Base-by-base conservation (phyloP, 30 jellyfish, hydroid and myxozoan species). In the Nemopilema nomurai region DNA sequence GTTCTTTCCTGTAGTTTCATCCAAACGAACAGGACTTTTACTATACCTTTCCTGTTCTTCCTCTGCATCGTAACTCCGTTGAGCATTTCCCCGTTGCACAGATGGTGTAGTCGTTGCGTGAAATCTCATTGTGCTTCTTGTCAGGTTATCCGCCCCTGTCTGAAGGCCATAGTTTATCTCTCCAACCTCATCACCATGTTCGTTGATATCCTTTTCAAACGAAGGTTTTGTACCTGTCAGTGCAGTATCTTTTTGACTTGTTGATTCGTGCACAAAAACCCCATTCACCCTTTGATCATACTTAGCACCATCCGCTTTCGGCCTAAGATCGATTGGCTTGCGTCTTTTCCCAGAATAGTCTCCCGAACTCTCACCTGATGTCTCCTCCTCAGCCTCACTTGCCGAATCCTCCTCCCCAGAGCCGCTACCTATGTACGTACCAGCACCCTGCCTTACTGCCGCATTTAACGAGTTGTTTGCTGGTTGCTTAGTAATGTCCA, bases 401-500 rank as follows among this genome's bases (percentile, higher is more conserved):
- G 16, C 77, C 0, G 75, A 31, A 8, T 18, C 51, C 17, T 57
- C 76, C 13, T 9, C 86, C 1, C 76, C 75, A 13, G 76, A 76
- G 28, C 66, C 76, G 18, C 16, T 18, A 8, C 26, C 66, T 1
- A 63, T 24, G 18, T 51, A 4, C 4, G 26, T 62, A 51, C 31
- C 25, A 8, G 29, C 72, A 63, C 29, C 29, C 18, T 63, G 72
- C 6, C 18, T 63, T 6, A 24, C 72, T 63, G 29, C 29, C 27
- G 27, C 72, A 63, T 24, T n/a, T 19, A 63, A 63, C 18, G 29
- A n/a, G 23, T 1, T 80, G 49, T 80, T 80, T 32, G 41, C 71
- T 80, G 73, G 29, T 31, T 80, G 81, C 65, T 33, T 81, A 80
- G 64, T 33, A 66, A 30, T 52, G 62, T 31, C 51, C 68, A 33